phyloP scores from a whole-genome alignment of 2,797 vertebrate genomes.

The Cirrhinus mrigala region DNA sequence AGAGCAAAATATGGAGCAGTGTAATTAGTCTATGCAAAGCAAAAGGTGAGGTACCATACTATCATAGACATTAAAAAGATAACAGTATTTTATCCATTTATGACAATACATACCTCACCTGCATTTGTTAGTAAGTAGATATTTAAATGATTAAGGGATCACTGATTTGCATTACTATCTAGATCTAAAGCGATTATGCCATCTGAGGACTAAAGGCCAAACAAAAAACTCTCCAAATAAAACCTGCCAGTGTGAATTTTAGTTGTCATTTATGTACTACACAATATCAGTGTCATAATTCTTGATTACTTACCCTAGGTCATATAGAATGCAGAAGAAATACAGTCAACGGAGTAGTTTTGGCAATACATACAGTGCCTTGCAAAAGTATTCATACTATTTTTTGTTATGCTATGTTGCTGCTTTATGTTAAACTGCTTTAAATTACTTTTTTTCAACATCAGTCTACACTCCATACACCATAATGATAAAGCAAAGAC shows the following conservation, averaged over 20 bases:
- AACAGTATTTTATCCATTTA: conserved; percentile 11
- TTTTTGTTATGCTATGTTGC: too few relatives aligned
- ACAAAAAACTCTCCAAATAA: conserved; percentile 6
- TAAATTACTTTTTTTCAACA: too few relatives aligned
- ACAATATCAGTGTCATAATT: conserved; percentile 43
- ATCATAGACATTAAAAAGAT: conserved; percentile 36
- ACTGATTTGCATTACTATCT: conserved; percentile 1
- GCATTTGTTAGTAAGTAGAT: conserved; percentile 42
- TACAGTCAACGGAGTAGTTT: conserved; percentile 45
- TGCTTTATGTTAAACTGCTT: too few relatives aligned
- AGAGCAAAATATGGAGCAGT: conserved; percentile 38
- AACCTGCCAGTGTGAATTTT: conserved; percentile 21
- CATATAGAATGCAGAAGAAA: conserved; percentile 45
- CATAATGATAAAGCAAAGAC: too few relatives aligned
- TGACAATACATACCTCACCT: conserved; percentile 45
- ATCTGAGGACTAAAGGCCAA: neutral
- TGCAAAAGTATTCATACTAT: too few relatives aligned
- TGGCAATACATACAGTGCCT: neutral
- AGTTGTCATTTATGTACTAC: conserved; percentile 40
- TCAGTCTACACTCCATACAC: too few relatives aligned
- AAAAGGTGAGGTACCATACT: conserved; percentile 36
- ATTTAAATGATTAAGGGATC: conserved; percentile 35
- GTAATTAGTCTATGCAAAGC: conserved; percentile 40
- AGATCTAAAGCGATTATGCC: neutral
- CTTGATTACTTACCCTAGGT: conserved; percentile 37